phyloP scores from a whole-genome alignment of 2,797 vertebrate species.

The Heterohyrax brucei region DNA sequence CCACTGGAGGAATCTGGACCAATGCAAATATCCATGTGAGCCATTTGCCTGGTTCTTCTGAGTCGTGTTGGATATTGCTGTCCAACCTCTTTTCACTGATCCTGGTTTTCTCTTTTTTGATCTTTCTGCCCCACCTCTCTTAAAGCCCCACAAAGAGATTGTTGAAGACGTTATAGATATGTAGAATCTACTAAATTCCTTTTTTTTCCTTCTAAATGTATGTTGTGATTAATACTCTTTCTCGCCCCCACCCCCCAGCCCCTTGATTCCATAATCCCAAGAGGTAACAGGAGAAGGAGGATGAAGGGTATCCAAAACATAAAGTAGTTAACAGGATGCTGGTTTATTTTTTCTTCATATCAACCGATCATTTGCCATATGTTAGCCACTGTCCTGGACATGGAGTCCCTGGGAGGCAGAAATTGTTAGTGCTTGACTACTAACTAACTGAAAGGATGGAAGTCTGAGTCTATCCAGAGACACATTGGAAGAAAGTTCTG shows the following conservation, averaged over 20 bases:
- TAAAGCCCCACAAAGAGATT: neutral
- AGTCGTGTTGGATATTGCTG: neutral
- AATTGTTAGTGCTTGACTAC: too few species aligned
- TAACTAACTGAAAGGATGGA: too few species aligned
- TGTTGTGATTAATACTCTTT: neutral
- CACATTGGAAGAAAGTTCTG: too few species aligned
- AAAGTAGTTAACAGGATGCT: neutral
- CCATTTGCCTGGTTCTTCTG: neutral
- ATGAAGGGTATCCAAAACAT: neutral
- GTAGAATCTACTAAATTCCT: neutral
- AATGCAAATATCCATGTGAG: neutral
- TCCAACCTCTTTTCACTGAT: conserved; percentile 49
- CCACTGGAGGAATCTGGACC: neutral
- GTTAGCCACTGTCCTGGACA: too few species aligned
- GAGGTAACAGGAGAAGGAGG: neutral
- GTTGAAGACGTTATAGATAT: neutral
- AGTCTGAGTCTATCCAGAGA: too few species aligned
- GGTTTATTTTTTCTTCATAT: neutral
- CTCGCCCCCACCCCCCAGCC: neutral
- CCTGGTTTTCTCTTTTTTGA: neutral
- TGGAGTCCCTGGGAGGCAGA: too few species aligned
- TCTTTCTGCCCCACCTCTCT: neutral
- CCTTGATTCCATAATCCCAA: neutral
- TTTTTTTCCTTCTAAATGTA: neutral
- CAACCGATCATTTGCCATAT: neutral